Base-by-base conservation (phyloP, 2,888 invertebrate genomes). In the Zelleria hepariella region DNA sequence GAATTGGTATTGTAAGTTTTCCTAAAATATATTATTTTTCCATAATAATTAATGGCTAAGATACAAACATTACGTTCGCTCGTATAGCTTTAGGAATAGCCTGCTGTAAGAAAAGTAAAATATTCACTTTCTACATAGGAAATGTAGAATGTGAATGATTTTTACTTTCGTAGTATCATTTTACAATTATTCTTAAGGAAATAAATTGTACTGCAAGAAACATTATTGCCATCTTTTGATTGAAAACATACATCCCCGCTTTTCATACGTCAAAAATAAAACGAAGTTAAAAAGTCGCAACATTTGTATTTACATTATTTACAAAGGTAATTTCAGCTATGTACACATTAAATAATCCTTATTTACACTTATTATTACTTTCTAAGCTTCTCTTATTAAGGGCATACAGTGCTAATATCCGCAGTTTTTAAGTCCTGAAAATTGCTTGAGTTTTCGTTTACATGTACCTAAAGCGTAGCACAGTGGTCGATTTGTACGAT, bases 271-370 rank as follows among this genome's bases (percentile, higher is more conserved):
- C n/a, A n/a, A n/a, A 47, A 58, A 53, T 27, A 26, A 60, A 57
- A 57, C 21, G 49, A 18, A 26, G 7, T 27, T n/a, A 26, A 47
- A 32, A 78, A 77, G 81, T 82, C 85, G 84, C 83, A 83, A 80
- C 72, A 76, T 83, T 78, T 87, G 24, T 61, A 87, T 86, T 86
- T 83, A 84, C 84, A 85, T 77, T 85, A 85, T 86, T 84, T 86
- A 87, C 87, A 86, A 80, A 78, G 78, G 75, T 78, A 27, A 32
- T 75, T 72, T 64, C 10, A 64, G 67, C 70, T 80, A 82, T 77
- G 83, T 86, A 86, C 81, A 80, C 72, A 80, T 71, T 70, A 69
- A 67, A 65, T 63, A 71, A 76, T 78, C 74, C 75, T 71, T 73
- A 70, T 68, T 66, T 62, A 24, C 47, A 18, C 70, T 59, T 65